A percentile compares a stretch with the other conserved stretches of the same genome.
Evolutionary conservation across 2,113 vertebrate genomes (phyloP).

Genomic region (Sturnus vulgaris): DNA sequence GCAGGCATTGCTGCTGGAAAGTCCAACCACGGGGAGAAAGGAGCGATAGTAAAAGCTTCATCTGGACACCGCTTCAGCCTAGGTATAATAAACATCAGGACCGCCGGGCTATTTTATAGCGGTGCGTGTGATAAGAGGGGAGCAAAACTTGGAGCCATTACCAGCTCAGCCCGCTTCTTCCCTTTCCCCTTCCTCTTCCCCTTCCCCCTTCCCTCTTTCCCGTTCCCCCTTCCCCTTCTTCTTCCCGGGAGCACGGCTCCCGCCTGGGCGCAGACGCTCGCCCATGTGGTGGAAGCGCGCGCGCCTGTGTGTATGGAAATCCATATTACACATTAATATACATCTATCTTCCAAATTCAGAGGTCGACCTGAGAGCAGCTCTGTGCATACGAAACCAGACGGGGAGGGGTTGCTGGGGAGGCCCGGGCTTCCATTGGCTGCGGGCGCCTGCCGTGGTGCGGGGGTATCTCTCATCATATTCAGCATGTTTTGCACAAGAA

Average conservation of each 20-base stretch:
- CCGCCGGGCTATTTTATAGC: constrained; percentile 37
- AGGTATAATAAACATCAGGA: constrained; percentile 51
- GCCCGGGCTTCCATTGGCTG: constrained; percentile 95
- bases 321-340: constrained; percentile 77
- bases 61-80: constrained; percentile 17
- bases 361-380: constrained; percentile 86
- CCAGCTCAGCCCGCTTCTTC: background rate
- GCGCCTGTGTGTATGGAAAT: constrained; percentile 46
- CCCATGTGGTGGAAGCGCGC: background rate
- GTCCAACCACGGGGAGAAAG: background rate
- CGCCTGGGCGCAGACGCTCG: background rate
- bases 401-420: constrained; percentile 89
- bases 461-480: constrained; percentile 99
- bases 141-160: background rate
- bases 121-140: background rate
- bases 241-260: background rate
- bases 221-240: background rate
- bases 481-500: constrained; percentile 99
- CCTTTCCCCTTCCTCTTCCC: background rate
- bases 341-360: constrained; percentile 79
- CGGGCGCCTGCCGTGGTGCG: constrained; percentile 84
- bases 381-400: constrained; percentile 82
- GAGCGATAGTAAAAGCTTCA: constrained; percentile 40
- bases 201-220: background rate
- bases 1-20: background rate